Base-by-base conservation (phyloP, 23 tunicate species). In the Halocynthia aurantium region DNA sequence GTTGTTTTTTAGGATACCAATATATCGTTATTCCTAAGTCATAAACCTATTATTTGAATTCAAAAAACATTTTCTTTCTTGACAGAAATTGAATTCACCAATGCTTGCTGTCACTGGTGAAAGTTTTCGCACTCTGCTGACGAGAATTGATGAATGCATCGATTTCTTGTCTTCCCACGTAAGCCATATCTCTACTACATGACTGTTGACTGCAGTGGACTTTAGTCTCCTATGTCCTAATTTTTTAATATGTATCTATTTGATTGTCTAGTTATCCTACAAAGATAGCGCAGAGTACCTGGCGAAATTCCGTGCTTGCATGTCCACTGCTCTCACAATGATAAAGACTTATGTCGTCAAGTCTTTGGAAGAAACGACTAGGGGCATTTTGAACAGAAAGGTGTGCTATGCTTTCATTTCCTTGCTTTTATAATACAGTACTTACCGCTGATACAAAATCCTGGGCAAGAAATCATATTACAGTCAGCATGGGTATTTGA, bases 71-170 rank as follows among this genome's bases (percentile, higher is more conserved):
- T 58, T 58, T n/a, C 17, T 58, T n/a, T 58, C 17, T 58, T 58
- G 17, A n/a, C 57, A 88, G 88, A 81, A 87, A 76, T 83, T 93
- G 8, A 51, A 76, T 50, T 83, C 89, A 7, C 85, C 96, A 15
- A 96, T 68, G 54, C 55, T 96, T 50, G 82, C 75, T 49, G 99
- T 96, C 8, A 96, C 95, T 21, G 90, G 96, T 6, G 96, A 96
- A 75, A 44, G 80, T 50, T 96, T 96, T 80, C 87, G 65, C 50
- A 81, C 89, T 22, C 70, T 83, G 65, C 71, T 96, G 13, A 20
- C 88, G 8, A 84, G 75, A 67, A 85, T 96, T 52, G 99, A 96
- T 61, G 85, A 84, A 55, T 96, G 99, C 71, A 96, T 96, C 19
- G 92, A 85, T 52, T 96, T 85, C 55, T 82, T 96, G 93, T 72